A percentile compares a stretch with the other conserved stretches of the same genome.
Evolutionary conservation across 2,888 invertebrate genomes (phyloP).

Genomic region (Stenichneumon culpator): DNA sequence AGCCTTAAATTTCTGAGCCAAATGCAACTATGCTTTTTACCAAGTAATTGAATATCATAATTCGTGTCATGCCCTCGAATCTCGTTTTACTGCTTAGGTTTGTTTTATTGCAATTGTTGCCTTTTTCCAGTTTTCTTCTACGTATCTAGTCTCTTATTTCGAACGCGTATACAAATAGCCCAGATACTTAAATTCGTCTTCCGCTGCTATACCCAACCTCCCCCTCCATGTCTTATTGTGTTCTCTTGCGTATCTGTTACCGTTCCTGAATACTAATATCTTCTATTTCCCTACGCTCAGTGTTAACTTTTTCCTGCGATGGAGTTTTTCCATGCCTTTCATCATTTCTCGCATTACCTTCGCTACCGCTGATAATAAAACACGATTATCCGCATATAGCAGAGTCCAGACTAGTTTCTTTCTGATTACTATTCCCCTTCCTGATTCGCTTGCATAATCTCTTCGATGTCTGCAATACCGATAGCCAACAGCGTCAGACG

Average conservation of each 20-base stretch:
- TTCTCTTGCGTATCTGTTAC: not conserved
- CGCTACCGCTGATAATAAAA: not conserved
- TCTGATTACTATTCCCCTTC: not conserved
- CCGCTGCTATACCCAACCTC: not conserved
- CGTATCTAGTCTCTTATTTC: not conserved
- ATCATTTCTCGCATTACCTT: not conserved
- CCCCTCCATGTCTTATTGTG: not conserved
- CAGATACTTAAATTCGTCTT: conserved; percentile 17
- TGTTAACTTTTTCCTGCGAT: not conserved
- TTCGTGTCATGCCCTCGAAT: too few relatives aligned
- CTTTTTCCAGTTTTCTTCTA: conserved; percentile 4
- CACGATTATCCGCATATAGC: not conserved
- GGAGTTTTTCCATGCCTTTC: not conserved
- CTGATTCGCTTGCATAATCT: too few relatives aligned
- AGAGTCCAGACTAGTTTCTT: not conserved
- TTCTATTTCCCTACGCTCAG: not conserved
- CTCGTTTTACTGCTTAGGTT: too few relatives aligned
- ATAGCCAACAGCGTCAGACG: not conserved
- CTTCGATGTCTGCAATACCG: too few relatives aligned
- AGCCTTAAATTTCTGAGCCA: too few relatives aligned
- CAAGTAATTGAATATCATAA: too few relatives aligned
- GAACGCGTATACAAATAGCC: not conserved
- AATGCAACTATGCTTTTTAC: too few relatives aligned
- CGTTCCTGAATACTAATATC: conserved; percentile 2
- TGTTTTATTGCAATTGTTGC: not conserved